These are phyloP conservation scores for Mesorhabditis spiculigera DNA, from an alignment of 2,888 invertebrate genomes.

Conservation along the genomic window DNA sequence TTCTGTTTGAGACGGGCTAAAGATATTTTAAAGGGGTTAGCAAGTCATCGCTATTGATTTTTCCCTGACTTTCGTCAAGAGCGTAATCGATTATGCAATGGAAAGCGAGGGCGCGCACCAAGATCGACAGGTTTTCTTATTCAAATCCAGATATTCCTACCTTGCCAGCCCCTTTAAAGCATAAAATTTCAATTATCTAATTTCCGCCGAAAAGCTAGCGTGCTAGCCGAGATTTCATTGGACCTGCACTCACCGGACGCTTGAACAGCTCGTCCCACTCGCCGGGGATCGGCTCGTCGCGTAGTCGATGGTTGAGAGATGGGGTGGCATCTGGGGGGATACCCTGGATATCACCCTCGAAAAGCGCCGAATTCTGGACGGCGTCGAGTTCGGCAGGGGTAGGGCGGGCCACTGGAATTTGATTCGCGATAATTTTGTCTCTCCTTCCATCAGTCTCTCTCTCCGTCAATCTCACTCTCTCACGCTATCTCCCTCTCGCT, in stretches of 20 bases:
- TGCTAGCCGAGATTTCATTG: not conserved
- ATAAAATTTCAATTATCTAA: not conserved
- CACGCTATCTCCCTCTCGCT: too few relatives aligned
- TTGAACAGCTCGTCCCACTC: slow-evolving; percentile 37
- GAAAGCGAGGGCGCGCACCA: too few relatives aligned
- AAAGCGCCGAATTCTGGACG: slow-evolving; percentile 56
- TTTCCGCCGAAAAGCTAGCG: not conserved
- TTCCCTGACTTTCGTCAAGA: too few relatives aligned
- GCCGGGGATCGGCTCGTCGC: slow-evolving; percentile 32
- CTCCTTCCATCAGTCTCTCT: not conserved
- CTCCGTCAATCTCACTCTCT: not conserved
- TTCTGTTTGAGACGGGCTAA: too few relatives aligned
- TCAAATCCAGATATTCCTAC: too few relatives aligned
- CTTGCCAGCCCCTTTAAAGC: too few relatives aligned
- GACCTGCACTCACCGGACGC: slow-evolving; percentile 27
- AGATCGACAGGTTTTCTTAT: too few relatives aligned
- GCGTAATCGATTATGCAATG: too few relatives aligned
- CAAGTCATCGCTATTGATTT: too few relatives aligned
- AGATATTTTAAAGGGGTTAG: too few relatives aligned
- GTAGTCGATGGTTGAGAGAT: slow-evolving; percentile 25
- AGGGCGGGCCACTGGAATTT: slow-evolving; percentile 38
- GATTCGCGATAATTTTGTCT: not conserved
- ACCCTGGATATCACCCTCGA: slow-evolving; percentile 68
- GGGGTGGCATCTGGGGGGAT: slow-evolving; percentile 35
- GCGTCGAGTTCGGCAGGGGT: slow-evolving; percentile 48